Percentiles rank a stretch among this genome's conserved stretches.
phyloP scores from a whole-genome alignment of 2,113 vertebrate species.

The Istiophorus platypterus region DNA sequence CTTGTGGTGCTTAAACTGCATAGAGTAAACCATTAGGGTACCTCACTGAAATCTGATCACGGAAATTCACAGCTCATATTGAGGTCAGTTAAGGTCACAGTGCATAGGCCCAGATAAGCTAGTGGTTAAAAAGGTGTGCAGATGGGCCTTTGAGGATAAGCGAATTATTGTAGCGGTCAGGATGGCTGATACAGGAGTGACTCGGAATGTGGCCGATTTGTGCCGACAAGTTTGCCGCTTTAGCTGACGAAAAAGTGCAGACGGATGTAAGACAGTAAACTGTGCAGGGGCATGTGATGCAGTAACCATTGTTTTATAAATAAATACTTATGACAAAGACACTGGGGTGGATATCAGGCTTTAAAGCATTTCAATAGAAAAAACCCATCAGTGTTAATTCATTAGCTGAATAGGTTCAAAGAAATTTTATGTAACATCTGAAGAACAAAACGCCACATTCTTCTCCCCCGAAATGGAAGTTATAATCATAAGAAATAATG shows the following conservation, averaged over 20 bases:
- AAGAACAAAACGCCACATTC: neutral
- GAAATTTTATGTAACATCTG: neutral
- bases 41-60: slow-evolving; percentile 47
- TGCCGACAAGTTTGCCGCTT: slow-evolving; percentile 19
- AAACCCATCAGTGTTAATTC: neutral
- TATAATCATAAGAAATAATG: too few species aligned
- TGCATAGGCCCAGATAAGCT: slow-evolving; percentile 48
- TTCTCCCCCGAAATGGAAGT: too few species aligned
- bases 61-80: slow-evolving; percentile 49
- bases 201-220: slow-evolving; percentile 12
- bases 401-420: neutral
- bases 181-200: slow-evolving; percentile 5
- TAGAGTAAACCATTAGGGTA: slow-evolving; percentile 3
- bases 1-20: neutral
- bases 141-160: slow-evolving; percentile 51
- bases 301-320: neutral
- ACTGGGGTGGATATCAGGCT: neutral
- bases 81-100: slow-evolving; percentile 57
- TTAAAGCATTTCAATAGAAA: neutral
- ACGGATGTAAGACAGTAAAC: neutral
- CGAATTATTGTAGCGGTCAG: slow-evolving; percentile 29
- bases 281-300: neutral
- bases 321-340: neutral
- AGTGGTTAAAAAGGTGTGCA: slow-evolving; percentile 49
- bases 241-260: neutral